phyloP scores from a whole-genome alignment of 2,888 invertebrate genomes.

The Pilophorus perplexus region DNA sequence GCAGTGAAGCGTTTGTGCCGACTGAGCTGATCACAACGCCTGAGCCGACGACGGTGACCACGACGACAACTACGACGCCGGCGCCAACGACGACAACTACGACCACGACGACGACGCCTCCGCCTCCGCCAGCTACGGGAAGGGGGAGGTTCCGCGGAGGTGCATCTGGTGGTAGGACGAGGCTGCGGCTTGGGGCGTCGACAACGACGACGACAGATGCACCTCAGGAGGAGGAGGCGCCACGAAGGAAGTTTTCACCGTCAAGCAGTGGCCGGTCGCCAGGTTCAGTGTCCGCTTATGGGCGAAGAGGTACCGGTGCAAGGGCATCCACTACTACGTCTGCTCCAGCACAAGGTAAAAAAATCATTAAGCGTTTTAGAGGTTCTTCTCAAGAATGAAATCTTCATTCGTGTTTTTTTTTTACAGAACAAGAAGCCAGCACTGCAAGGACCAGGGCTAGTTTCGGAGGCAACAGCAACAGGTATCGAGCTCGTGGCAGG shows the following conservation, averaged over 20 bases:
- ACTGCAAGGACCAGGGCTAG: conserved; percentile 47
- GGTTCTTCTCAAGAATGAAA: too few species aligned
- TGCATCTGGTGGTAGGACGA: conserved; percentile 39
- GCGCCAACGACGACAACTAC: conserved; percentile 49
- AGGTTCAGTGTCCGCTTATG: conserved; percentile 46
- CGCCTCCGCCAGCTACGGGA: conserved; percentile 42
- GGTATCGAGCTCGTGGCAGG: conserved; percentile 41
- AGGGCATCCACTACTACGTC: conserved; percentile 50
- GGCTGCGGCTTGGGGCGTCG: conserved; percentile 35
- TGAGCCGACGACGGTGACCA: conserved; percentile 55
- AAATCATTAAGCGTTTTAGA: too few species aligned
- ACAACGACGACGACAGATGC: conserved; percentile 42
- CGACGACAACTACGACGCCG: conserved; percentile 54
- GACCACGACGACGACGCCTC: conserved; percentile 38
- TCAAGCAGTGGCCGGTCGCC: conserved; percentile 6
- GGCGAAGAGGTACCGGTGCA: conserved; percentile 41
- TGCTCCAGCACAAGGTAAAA: conserved; percentile 45
- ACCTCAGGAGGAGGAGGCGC: conserved; percentile 20
- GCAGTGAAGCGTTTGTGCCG: conserved; percentile 46
- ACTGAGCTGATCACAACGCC: conserved; percentile 40
- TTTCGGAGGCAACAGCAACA: conserved; percentile 46
- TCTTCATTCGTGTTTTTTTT: not conserved
- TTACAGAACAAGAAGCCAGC: conserved; percentile 51
- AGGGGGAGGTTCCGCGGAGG: conserved; percentile 38
- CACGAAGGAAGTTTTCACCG: conserved; percentile 17